Evolutionary conservation across 2,113 vertebrate genomes (phyloP).

Genomic region (Corydoras maculifer): DNA sequence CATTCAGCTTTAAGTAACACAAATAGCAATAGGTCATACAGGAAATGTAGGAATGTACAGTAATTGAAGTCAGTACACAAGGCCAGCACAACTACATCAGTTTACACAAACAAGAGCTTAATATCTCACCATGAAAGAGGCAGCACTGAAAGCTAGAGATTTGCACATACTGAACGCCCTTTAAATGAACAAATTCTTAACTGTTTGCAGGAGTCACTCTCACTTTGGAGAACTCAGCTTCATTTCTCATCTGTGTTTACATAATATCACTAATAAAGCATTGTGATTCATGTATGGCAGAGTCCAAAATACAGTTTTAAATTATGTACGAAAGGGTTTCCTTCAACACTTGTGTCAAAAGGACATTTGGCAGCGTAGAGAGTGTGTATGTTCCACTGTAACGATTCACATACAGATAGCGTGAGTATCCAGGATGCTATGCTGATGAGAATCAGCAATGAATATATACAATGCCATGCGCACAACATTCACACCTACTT

Average conservation of each 20-base stretch:
- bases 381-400: conserved; percentile 1
- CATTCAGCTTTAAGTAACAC: conserved; percentile 71
- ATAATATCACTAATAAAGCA: conserved; percentile 4
- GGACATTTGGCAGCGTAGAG: conserved; percentile 29
- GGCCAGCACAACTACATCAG: conserved; percentile 50
- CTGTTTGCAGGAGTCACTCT: not conserved
- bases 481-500: conserved; percentile 16
- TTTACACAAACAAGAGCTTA: conserved; percentile 34
- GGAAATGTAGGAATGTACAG: conserved; percentile 73
- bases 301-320: conserved; percentile 9
- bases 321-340: conserved; percentile 26
- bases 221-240: not conserved
- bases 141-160: conserved; percentile 17
- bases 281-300: conserved; percentile 26
- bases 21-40: conserved; percentile 53
- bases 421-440: conserved; percentile 14
- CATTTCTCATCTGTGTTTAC: not conserved
- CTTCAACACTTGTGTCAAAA: conserved; percentile 9
- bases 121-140: conserved; percentile 26
- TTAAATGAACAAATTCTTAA: not conserved
- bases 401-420: conserved; percentile 3
- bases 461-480: conserved; percentile 14
- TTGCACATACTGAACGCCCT: conserved; percentile 12
- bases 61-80: conserved; percentile 62
- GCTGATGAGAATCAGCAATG: conserved; percentile 10